Base-by-base conservation (phyloP, 2,888 invertebrate species). In the Sussaba pulchella region DNA sequence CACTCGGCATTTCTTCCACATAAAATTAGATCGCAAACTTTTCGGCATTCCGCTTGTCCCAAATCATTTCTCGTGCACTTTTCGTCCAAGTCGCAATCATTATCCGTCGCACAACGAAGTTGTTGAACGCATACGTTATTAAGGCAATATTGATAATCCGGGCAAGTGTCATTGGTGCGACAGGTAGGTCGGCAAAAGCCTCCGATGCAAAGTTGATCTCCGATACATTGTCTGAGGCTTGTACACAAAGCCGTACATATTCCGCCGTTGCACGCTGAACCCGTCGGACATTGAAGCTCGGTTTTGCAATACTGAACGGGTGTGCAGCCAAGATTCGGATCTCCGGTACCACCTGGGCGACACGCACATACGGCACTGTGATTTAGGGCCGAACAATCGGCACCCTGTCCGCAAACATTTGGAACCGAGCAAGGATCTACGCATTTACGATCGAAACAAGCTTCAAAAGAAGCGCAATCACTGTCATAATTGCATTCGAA, bases 1-100 rank as follows among this genome's bases (percentile, higher is more conserved):
- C 98, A 98, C 82, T 95, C 95, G 0, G 98, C 96, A 91, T 97
- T 97, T 81, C 98, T 94, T 39, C 97, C 97, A 89, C 98, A 97
- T 50, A 95, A 91, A 0, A 96, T 93, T 50, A 95, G 94, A 78
- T 95, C 94, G 88, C 98, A 98, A 0, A 96, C 95, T 85, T 96
- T 95, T 67, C 94, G 93, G 90, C 98, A 98, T 88, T 96, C 95
- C 0, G 95, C 95, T 88, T 96, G 95, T 24, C 97, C 97, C 73
- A 96, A 94, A 79, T 93, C 94, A 85, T 95, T 95, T 12, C 94
- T 93, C 19, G 94, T 89, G 88, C 98, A 98, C 87, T 95, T 95
- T 91, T 98, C 97, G 83, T 95, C 94, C 61, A 94, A 92, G 1
- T 93, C 94, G 89, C 98, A 98, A 87, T 98, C 97, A 8, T 94